A percentile compares a stretch with the other conserved stretches of the same genome.
phyloP scores from a whole-genome alignment of 2,888 invertebrate genomes.

The Ommatoiulus sabulosus region DNA sequence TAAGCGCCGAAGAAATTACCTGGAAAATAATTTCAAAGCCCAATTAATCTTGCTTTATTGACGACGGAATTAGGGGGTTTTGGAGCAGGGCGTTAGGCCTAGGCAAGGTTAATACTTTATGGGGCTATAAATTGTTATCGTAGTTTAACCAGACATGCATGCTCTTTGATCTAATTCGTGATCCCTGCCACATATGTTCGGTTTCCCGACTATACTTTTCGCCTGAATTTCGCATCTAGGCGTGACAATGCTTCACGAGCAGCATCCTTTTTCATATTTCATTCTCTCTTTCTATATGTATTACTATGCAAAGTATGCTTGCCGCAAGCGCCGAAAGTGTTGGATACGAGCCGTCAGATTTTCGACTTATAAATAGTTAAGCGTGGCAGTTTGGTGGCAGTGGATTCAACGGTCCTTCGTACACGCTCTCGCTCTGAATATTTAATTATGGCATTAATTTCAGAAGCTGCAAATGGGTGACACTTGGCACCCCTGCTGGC shows the following conservation, averaged over 20 bases:
- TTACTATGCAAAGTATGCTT: slow-evolving; percentile 11
- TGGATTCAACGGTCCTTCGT: background rate
- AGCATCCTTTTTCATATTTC: slow-evolving; percentile 19
- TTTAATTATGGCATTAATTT: slow-evolving; percentile 22
- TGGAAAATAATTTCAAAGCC: slow-evolving; percentile 21
- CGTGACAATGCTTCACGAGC: background rate
- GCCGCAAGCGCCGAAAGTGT: background rate
- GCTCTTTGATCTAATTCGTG: slow-evolving; percentile 19
- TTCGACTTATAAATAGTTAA: slow-evolving; percentile 10
- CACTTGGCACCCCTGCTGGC: background rate
- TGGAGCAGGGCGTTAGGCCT: slow-evolving; percentile 2
- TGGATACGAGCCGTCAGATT: background rate
- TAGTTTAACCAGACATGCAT: slow-evolving; percentile 34
- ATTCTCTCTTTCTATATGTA: background rate
- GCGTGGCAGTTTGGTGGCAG: background rate
- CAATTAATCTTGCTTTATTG: slow-evolving; percentile 34
- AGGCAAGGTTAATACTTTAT: slow-evolving; percentile 23
- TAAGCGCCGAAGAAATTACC: background rate
- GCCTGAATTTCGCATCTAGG: slow-evolving; percentile 15
- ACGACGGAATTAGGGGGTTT: slow-evolving; percentile 27
- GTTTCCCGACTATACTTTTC: background rate
- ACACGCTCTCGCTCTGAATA: background rate
- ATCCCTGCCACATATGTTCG: background rate
- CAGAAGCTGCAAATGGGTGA: background rate
- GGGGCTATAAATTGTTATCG: slow-evolving; percentile 2